A percentile compares a stretch with the other conserved stretches of the same genome.
phyloP scores from a whole-genome alignment of 92 coral and sea anemone genomes.

The Isaurus tuberculatus region DNA sequence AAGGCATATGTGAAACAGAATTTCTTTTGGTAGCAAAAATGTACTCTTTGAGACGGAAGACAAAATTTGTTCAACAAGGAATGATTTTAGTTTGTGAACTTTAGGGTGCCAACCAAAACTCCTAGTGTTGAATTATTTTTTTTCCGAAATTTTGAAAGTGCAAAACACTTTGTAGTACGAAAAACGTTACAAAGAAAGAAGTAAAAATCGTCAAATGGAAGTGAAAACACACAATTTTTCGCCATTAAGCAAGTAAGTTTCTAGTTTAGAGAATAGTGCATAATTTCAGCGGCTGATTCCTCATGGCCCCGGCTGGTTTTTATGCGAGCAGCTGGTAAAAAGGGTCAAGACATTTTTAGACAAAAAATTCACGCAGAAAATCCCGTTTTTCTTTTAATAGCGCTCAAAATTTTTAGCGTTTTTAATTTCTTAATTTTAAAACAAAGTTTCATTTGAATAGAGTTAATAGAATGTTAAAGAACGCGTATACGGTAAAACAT shows the following conservation, averaged over 20 bases:
- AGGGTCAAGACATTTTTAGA: conserved; percentile 13
- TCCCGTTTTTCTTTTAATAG: neutral
- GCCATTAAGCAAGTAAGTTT: conserved; percentile 22
- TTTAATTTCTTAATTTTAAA: neutral
- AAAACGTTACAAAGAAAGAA: neutral
- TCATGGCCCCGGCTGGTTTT: neutral
- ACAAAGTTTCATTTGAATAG: neutral
- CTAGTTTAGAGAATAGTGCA: neutral
- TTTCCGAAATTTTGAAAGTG: neutral
- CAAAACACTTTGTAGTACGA: neutral
- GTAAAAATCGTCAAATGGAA: conserved; percentile 20
- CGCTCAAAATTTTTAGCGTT: neutral
- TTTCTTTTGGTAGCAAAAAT: neutral
- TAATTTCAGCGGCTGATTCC: neutral
- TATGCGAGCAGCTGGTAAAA: conserved; percentile 26
- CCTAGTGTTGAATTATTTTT: neutral
- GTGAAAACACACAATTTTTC: neutral
- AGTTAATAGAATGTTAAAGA: conserved; percentile 30
- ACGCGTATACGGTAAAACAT: conserved; percentile 33
- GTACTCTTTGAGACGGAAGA: neutral
- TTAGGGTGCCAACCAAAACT: conserved; percentile 6
- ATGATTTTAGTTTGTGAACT: neutral
- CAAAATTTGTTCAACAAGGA: neutral
- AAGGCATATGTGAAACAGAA: neutral
- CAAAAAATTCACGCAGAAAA: neutral